Conservation (phyloP, 2,113 vertebrate genomes). For the Ictalurus furcatus region DNA sequence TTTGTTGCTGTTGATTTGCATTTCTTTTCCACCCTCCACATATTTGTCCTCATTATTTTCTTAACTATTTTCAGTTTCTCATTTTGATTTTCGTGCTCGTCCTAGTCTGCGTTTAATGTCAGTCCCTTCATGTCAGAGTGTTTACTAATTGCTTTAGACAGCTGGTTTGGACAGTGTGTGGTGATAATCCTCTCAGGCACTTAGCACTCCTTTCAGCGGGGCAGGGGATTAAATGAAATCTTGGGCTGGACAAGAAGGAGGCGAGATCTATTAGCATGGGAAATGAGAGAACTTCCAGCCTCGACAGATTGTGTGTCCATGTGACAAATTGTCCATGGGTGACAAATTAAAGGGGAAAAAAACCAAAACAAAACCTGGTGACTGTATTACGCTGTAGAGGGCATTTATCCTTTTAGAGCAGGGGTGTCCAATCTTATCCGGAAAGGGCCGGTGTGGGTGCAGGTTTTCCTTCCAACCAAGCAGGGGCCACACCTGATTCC, state of each 20-base stretch:
- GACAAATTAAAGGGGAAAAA: neutral
- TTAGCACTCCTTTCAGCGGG: conserved; percentile 15
- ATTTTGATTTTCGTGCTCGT: neutral
- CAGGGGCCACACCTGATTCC: no score
- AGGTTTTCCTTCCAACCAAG: no score
- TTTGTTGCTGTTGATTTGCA: conserved; percentile 46
- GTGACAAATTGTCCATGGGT: neutral
- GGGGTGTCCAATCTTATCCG: no score
- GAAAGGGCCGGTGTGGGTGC: no score
- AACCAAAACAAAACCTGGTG: neutral
- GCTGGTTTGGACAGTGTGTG: neutral
- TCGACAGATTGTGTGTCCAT: neutral
- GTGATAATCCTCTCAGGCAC: conserved; percentile 15
- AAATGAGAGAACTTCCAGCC: neutral
- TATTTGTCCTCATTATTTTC: conserved; percentile 44
- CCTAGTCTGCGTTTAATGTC: neutral
- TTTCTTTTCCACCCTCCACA: neutral
- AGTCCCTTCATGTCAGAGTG: neutral
- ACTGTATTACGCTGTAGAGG: neutral
- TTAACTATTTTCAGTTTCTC: neutral
- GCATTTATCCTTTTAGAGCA: neutral
- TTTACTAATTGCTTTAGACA: conserved; percentile 10
- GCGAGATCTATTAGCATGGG: conserved; percentile 6
- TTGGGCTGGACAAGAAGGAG: neutral
- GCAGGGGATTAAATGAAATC: conserved; percentile 17